Conservation (phyloP, 2,113 vertebrate species). For the Paradisaea rubra region DNA sequence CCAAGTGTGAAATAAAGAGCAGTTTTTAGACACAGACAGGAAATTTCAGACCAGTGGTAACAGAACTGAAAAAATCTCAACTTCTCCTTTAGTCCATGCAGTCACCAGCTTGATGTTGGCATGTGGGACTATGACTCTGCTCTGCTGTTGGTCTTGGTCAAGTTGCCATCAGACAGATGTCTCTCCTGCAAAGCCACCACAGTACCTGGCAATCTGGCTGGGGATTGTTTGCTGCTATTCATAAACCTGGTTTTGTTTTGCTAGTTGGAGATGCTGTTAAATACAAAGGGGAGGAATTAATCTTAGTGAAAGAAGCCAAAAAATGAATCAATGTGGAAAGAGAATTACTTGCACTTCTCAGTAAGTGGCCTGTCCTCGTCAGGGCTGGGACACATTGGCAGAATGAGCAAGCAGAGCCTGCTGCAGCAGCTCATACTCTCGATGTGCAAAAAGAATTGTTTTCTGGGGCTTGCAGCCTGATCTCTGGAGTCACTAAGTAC, state of each 20-base stretch:
- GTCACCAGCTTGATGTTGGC: background rate
- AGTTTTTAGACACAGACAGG: background rate
- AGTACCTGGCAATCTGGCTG: background rate
- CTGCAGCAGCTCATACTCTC: background rate
- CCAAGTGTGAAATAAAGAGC: background rate
- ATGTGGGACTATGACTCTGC: background rate
- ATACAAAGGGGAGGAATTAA: background rate
- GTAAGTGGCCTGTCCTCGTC: background rate
- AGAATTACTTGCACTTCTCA: background rate
- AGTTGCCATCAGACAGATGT: background rate
- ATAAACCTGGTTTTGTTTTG: background rate
- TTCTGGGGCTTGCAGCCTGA: background rate
- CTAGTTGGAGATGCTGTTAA: background rate
- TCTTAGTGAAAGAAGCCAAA: background rate
- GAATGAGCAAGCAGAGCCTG: background rate
- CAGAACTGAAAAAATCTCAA: background rate
- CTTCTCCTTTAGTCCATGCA: background rate
- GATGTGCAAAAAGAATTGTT: background rate
- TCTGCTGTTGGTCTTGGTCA: background rate
- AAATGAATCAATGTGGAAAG: background rate
- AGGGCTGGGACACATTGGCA: rapidly evolving
- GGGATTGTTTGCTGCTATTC: background rate
- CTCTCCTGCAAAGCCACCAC: background rate
- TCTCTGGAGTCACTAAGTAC: background rate
- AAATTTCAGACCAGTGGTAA: background rate